Evolutionary conservation across 2,888 invertebrate species (phyloP), one percentile per base, ranked within the genome.

Genomic region (Chrysolina americana): DNA sequence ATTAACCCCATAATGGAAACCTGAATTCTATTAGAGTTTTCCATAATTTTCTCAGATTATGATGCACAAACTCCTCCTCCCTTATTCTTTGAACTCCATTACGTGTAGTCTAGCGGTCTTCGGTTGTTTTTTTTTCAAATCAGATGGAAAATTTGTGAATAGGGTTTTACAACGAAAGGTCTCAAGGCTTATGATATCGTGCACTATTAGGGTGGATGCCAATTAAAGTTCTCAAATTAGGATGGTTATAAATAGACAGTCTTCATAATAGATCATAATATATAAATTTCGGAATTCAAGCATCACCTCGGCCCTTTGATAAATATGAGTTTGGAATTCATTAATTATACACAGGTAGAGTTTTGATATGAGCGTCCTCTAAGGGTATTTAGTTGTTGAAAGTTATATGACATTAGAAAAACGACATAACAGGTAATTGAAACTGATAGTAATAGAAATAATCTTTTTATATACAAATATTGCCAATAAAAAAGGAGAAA

Each of bases 221-320:
- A 59, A 59, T 59, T 59, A 59, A 59, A 59, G 23, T 59, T 59
- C 59, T 59, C 59, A 59, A 59, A 59, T 59, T n/a, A 59, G 59
- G 59, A 59, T 17, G 23, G 59, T n/a, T 36, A 59, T 59, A 59
- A 36, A 59, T 59, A n/a, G 59, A 28, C 59, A 59, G 23, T 59
- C 59, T 59, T 59, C 59, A 59, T 59, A 59, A 59, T 36, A 59
- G 59, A 59, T 59, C 28, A 23, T 28, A 6, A 59, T 59, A 59
- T 28, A 59, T 59, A 59, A 36, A 59, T 28, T 28, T 28, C 23
- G 28, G 28, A 36, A 59, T 59, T 59, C 28, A n/a, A 59, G 59
- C 36, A 36, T 28, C 59, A 59, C 59, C 28, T 59, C 36, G 23
- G 15, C 6, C 36, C n/a, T 59, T 59, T 36, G 13, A 59, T 59